These are phyloP conservation scores for Chionis minor DNA, from an alignment of 2,113 vertebrate genomes.

Conservation along the genomic window DNA sequence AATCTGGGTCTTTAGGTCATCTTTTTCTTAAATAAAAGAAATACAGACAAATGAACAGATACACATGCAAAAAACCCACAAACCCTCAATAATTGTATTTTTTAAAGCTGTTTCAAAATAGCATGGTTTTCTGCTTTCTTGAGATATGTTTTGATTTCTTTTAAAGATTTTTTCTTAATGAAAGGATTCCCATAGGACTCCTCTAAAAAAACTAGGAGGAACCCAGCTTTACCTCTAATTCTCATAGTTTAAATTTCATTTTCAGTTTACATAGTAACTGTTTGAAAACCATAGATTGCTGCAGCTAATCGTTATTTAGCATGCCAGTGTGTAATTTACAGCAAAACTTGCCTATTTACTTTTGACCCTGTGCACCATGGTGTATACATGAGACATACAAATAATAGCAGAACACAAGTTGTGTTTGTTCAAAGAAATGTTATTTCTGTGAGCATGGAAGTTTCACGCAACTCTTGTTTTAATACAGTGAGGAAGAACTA, in stretches of 20 bases:
- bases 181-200: background rate
- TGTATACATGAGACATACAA: no score
- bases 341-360: no score
- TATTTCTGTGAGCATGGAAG: background rate
- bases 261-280: background rate
- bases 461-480: background rate
- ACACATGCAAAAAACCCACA: background rate
- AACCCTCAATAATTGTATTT: background rate
- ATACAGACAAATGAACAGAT: background rate
- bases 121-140: background rate
- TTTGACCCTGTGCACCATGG: no score
- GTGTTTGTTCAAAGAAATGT: background rate
- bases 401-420: background rate
- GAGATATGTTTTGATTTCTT: background rate
- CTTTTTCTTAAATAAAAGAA: conserved; percentile 71
- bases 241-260: background rate
- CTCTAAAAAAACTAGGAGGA: background rate
- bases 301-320: background rate
- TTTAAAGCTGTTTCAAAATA: background rate
- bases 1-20: conserved; percentile 88
- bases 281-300: background rate
- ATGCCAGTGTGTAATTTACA: background rate
- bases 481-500: background rate
- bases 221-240: background rate
- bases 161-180: background rate